Base-by-base conservation (phyloP, 2,888 invertebrate genomes). In the Meiosimyza decipiens region DNA sequence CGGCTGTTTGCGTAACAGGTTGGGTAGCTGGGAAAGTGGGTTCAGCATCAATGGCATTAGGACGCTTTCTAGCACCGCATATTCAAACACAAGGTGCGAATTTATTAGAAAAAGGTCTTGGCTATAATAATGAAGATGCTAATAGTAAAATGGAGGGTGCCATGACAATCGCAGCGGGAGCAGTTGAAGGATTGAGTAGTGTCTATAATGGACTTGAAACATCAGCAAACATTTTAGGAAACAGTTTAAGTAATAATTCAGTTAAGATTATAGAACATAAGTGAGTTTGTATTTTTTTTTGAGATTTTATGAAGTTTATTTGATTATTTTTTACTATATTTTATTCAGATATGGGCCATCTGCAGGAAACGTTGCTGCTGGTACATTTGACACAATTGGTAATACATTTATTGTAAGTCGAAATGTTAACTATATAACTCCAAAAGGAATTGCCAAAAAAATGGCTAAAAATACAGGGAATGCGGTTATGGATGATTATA, bases 221-320 rank as follows among this genome's bases (percentile, higher is more conserved):
- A 64, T 93, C 94, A 0, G 93, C 93, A 1, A 88, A 89, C 72
- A 90, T 91, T 64, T 84, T 94, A 66, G 93, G 92, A 11, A 85
- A 82, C 51, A 90, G 88, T 81, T 83, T 94, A 33, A 90, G 92
- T 66, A 88, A 92, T 77, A 93, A 94, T 84, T 94, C 94, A 0
- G 93, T 94, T 0, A 90, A 90, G 80, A 90, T 94, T 71, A 92
- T 94, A 55, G 88, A 91, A 78, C 91, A 94, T 82, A 93, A 91
- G 93, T 94, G 87, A 86, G 89, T 28, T 62, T 66, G 33, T 55
- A 18, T 18, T 22, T 62, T 54, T 57, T 40, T 13, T 40, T 28
- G 3, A 55, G 11, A 55, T 33, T 15, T 18, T 7, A 71, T 54
- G 5, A 6, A 7, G 60, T 6, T 62, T 40, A n/a, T 33, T 60